Base-by-base conservation (phyloP, 2,113 vertebrate species). In the Pluvialis apricaria region DNA sequence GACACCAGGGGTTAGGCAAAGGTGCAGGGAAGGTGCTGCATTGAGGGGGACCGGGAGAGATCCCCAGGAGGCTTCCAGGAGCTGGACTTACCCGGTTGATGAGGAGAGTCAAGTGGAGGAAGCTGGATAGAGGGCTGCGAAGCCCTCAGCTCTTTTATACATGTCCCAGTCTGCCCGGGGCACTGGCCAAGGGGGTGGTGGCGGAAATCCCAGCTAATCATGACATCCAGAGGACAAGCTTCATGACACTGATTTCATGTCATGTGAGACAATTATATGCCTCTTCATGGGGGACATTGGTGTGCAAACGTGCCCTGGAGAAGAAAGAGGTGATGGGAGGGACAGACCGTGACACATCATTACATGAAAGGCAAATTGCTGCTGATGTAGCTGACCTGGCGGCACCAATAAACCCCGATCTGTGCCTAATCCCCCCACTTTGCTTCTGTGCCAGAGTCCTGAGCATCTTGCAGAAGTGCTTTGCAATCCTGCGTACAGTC, bases 301-400 rank as follows among this genome's bases (percentile, higher is more conserved):
- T 6, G 0, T 20, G 20, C 15, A 28, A 12, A 58, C 1, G 1
- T 26, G 32, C 8, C 44, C 60, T 54, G 44, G 19, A 42, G 62
- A 47, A 2, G 5, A 21, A 9, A 6, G 12, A 12, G 28, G 8
- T 38, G 5, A 38, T 60, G n/a, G 51, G 13, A 85, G 38, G 49
- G 49, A 49, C n/a, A 14, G 7, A 3, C 1, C 0, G 0, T 58
- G 57, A 71, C 45, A 69, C 6, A 12, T 9, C 12, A 3, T 16
- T 10, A 52, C 4, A 11, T 66, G 32, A n/a, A 49, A 32, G n/a
- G 13, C 6, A 38, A 20, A 10, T 5, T 1, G 8, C 22, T 34
- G 15, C 15, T 60, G 47, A 47, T 20, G 34, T 7, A 45, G 28
- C 22, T 75, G 52, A 14, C 1, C 13, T 25, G 4, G 3, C 4